Base-by-base conservation (phyloP, 2,888 invertebrate species). In the Monochamus alternatus region DNA sequence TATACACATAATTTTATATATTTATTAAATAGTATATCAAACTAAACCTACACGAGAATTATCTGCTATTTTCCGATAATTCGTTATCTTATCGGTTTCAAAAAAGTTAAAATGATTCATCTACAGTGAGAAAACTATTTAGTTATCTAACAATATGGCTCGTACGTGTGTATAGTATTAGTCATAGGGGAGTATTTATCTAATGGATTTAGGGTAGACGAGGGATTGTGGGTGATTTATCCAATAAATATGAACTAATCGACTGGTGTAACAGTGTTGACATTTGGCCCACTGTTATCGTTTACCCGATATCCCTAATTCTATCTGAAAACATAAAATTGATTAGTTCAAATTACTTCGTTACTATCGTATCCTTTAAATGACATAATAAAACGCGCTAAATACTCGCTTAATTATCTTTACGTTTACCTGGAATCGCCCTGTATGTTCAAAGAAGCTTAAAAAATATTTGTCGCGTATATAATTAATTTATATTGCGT, bases 221-320 rank as follows among this genome's bases (percentile, higher is more conserved):
- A 74, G 66, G 55, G 55, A 31, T 66, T 55, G 66, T 55, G 66
- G 66, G 55, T 78, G 78, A 78, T 74, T 78, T 76, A 78, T 78
- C 75, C 75, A 74, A 75, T 78, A 74, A 75, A 78, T 72, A 72
- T 73, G 63, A 51, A 75, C 78, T 78, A 76, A 78, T 78, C 75
- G 74, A 73, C 72, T 78, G 75, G 75, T 75, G 68, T 64, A 63
- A 65, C 58, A 43, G 51, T 70, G 75, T 76, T 75, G 75, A 74
- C 70, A 65, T 75, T 76, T 74, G 65, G 44, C 55, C 38, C 14
- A 52, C 66, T 22, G 52, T 52, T 66, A 66, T 66, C 66, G 31
- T 32, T 55, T 66, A 66, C 55, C 10, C 64, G 10, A 64, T 47
- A 47, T 51, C n/a, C 0, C 3, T 12, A 51, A n/a, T 10, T 51